Conservation (phyloP, 2,888 invertebrate genomes). For the Marasmarcha lunaedactyla region DNA sequence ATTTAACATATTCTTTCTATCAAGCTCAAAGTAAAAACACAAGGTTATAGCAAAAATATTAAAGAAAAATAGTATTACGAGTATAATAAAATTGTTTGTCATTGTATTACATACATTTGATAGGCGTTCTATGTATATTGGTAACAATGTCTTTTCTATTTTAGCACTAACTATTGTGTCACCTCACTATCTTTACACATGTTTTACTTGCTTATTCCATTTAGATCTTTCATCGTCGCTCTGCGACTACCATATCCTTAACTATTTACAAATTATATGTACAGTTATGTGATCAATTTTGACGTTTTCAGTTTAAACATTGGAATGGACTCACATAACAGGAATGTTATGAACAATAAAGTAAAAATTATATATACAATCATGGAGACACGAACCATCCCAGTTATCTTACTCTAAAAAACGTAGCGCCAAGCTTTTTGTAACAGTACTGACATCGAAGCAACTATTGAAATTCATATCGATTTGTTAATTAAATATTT, state of each 20-base stretch:
- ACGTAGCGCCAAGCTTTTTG: background rate
- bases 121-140: constrained; percentile 19
- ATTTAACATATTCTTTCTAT: too few relatives aligned
- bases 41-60: too few relatives aligned
- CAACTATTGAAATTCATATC: constrained; percentile 36
- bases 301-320: constrained; percentile 48
- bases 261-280: constrained; percentile 65
- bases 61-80: too few relatives aligned
- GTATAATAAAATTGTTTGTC: too few relatives aligned
- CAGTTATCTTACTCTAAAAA: background rate
- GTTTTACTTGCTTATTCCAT: background rate
- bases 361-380: constrained; percentile 44
- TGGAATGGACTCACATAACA: constrained; percentile 59
- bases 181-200: constrained; percentile 23
- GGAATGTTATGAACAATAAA: constrained; percentile 53
- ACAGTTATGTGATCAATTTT: constrained; percentile 54
- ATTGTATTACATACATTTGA: constrained; percentile 4
- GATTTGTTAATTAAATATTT: constrained; percentile 42
- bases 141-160: constrained; percentile 41
- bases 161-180: constrained; percentile 36
- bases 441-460: constrained; percentile 21
- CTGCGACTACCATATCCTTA: constrained; percentile 49
- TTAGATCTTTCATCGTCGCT: constrained; percentile 28
- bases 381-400: constrained; percentile 12
- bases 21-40: too few relatives aligned